Evolutionary conservation across 2,113 vertebrate genomes (phyloP).

Genomic region (Ramphastos sulfuratus): DNA sequence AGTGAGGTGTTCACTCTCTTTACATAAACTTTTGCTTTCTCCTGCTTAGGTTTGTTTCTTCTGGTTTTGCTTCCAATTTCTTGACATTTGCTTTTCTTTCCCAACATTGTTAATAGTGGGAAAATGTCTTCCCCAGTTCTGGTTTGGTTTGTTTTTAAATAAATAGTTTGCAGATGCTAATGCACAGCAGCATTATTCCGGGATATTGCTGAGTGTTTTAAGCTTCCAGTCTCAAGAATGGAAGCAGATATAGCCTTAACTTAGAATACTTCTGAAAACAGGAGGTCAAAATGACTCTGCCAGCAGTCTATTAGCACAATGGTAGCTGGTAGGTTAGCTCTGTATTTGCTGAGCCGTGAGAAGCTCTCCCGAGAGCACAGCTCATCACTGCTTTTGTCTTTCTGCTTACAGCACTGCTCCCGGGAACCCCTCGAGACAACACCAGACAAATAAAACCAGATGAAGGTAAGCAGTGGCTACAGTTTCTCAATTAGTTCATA

Average conservation of each 20-base stretch:
- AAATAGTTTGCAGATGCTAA: background rate
- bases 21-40: background rate
- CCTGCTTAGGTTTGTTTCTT: background rate
- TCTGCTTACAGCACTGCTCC: background rate
- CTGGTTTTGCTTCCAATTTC: background rate
- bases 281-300: background rate
- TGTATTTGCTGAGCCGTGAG: background rate
- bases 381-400: background rate
- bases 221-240: background rate
- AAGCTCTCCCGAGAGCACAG: background rate
- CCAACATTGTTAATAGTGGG: background rate
- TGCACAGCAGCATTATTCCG: background rate
- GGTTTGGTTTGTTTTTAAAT: background rate
- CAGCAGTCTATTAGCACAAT: background rate
- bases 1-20: background rate
- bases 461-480: background rate
- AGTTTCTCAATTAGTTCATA: background rate
- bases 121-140: background rate
- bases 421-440: background rate
- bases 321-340: background rate
- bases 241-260: background rate
- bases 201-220: background rate
- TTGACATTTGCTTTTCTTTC: background rate
- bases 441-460: background rate
- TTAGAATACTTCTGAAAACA: background rate